Conservation (phyloP, 1,140 invertebrate species). For the Hesperophylax magnus region DNA sequence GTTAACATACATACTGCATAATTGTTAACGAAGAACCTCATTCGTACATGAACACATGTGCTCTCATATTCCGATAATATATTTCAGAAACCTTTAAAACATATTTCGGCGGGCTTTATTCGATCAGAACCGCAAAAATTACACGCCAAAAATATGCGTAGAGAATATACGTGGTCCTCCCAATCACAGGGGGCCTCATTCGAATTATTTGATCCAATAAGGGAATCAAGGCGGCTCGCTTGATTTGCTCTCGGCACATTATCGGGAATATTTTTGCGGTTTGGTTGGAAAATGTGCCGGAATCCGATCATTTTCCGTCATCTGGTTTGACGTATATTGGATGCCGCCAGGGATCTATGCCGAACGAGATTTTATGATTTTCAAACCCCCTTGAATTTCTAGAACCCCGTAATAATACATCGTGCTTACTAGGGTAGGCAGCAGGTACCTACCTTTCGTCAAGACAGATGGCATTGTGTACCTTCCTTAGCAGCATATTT, state of each 20-base stretch:
- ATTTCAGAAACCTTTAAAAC: not conserved
- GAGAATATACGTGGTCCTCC: not conserved
- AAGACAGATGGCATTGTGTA: too few relatives aligned
- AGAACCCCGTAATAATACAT: too few relatives aligned
- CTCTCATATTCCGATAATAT: not conserved
- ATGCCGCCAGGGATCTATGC: slow-evolving; percentile 35
- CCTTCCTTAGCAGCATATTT: not conserved
- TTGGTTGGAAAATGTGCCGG: slow-evolving; percentile 29
- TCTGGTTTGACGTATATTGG: slow-evolving; percentile 43
- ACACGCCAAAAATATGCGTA: slow-evolving; percentile 23
- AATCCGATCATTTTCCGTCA: slow-evolving; percentile 43
- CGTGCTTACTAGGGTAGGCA: too few relatives aligned
- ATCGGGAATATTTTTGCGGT: slow-evolving; percentile 2
- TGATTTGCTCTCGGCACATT: slow-evolving; percentile 21
- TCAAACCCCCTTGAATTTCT: not conserved
- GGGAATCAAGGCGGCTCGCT: slow-evolving; percentile 24
- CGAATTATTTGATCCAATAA: slow-evolving; percentile 36
- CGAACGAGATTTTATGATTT: slow-evolving; percentile 42
- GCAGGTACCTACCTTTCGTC: too few relatives aligned
- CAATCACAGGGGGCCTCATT: slow-evolving; percentile 15
- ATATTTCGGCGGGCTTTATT: slow-evolving; percentile 17
- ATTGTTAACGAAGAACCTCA: too few relatives aligned
- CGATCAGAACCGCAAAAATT: slow-evolving; percentile 7
- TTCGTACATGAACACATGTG: too few relatives aligned
- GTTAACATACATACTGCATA: too few relatives aligned